Percentiles rank a stretch among this genome's conserved stretches.
Evolutionary conservation across 2,888 invertebrate species (phyloP).

Genomic region (Coenonympha glycerion): DNA sequence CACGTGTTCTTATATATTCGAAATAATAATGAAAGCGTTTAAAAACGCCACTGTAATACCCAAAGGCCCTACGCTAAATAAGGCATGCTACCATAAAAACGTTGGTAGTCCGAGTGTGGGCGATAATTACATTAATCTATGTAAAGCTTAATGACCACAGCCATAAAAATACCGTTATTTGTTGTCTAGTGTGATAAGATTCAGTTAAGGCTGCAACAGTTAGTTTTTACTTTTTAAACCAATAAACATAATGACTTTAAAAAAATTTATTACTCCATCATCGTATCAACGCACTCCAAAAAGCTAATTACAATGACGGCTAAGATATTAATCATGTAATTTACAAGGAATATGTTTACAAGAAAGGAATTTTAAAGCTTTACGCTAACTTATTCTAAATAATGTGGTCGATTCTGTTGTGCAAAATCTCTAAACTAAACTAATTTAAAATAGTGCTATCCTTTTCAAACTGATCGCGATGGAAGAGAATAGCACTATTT

Average conservation of each 20-base stretch:
- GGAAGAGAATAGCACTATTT: too few relatives aligned
- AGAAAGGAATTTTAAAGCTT: too few relatives aligned
- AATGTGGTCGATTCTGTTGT: too few relatives aligned
- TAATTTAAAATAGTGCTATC: too few relatives aligned
- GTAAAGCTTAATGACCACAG: slow-evolving; percentile 8
- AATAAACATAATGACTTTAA: not conserved
- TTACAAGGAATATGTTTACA: too few relatives aligned
- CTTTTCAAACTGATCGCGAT: too few relatives aligned
- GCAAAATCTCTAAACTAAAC: too few relatives aligned
- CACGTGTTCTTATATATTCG: too few relatives aligned
- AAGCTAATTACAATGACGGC: slow-evolving; percentile 1
- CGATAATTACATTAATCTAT: slow-evolving; percentile 8
- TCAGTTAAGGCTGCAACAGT: not conserved
- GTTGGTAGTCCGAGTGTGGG: slow-evolving; percentile 8
- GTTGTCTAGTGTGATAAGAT: slow-evolving; percentile 8
- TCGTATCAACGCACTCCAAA: not conserved
- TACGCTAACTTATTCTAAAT: too few relatives aligned
- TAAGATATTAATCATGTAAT: not conserved
- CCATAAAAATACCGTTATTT: slow-evolving; percentile 11
- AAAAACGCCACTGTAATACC: not conserved
- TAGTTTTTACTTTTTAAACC: too few relatives aligned
- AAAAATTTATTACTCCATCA: not conserved
- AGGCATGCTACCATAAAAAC: slow-evolving; percentile 3
- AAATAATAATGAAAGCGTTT: not conserved
- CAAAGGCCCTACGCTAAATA: not conserved